Conservation (phyloP, 2,888 invertebrate genomes). For the Seladonia tumulorum region DNA sequence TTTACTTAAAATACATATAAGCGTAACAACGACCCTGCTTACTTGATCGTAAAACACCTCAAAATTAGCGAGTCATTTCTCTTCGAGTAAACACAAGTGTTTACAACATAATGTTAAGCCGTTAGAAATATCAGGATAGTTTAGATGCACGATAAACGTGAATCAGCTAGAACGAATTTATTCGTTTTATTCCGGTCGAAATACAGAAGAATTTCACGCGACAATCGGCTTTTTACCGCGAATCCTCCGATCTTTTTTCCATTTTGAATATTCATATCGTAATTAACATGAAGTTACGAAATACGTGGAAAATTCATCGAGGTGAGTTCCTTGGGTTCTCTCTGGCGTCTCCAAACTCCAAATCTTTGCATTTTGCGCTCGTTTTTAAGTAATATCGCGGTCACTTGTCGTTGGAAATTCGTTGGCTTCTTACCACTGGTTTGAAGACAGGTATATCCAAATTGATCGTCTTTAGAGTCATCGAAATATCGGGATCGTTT, state of each 20-base stretch:
- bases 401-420: background rate
- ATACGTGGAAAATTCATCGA: background rate
- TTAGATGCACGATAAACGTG: background rate
- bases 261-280: background rate
- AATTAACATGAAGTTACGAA: background rate
- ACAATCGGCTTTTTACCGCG: background rate
- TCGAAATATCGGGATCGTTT: slow-evolving; percentile 15
- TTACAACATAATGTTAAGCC: background rate
- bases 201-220: background rate
- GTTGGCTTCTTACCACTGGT: slow-evolving; percentile 51
- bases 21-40: background rate
- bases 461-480: slow-evolving; percentile 60
- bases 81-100: background rate
- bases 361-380: background rate
- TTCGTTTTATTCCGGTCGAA: background rate
- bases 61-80: background rate
- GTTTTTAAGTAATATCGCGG: background rate
- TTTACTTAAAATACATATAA: background rate
- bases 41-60: background rate
- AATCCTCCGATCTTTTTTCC: background rate
- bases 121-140: background rate
- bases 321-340: background rate
- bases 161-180: background rate
- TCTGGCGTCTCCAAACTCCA: background rate
- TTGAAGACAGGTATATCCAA: slow-evolving; percentile 39